These are phyloP conservation scores for Junco hyemalis DNA, from an alignment of 2,113 vertebrate species.

Conservation along the genomic window DNA sequence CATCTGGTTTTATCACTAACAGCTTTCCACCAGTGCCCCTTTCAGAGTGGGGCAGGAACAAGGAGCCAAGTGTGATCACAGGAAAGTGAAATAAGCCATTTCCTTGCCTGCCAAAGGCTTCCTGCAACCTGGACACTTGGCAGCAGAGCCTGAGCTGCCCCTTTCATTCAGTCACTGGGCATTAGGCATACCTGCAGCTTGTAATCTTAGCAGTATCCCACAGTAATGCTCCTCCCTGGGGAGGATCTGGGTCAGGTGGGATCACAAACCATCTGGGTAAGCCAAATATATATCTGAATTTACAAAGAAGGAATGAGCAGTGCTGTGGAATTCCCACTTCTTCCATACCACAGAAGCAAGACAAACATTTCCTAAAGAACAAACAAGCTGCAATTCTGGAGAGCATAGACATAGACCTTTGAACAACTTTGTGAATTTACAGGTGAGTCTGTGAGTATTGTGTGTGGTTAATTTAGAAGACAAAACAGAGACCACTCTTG, in stretches of 20 bases:
- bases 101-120: not conserved
- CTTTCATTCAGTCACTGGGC: not conserved
- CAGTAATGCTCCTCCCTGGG: rapidly evolving
- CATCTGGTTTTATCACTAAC: not conserved
- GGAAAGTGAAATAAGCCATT: not conserved
- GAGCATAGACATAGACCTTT: not conserved
- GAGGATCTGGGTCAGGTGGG: not conserved
- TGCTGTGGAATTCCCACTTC: not conserved
- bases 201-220: not conserved
- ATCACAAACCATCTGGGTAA: not conserved
- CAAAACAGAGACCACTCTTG: not conserved
- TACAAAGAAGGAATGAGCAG: not conserved
- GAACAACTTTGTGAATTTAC: not conserved
- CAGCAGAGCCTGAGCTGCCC: not conserved
- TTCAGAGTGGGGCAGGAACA: not conserved
- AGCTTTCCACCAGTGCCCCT: not conserved
- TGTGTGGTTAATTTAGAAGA: not conserved
- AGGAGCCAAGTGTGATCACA: not conserved
- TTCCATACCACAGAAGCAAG: not conserved
- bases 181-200: not conserved
- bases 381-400: not conserved
- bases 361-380: not conserved
- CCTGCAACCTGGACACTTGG: not conserved
- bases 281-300: not conserved
- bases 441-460: not conserved